phyloP scores from a whole-genome alignment of 1,140 invertebrate genomes.

The Euschistus heros region DNA sequence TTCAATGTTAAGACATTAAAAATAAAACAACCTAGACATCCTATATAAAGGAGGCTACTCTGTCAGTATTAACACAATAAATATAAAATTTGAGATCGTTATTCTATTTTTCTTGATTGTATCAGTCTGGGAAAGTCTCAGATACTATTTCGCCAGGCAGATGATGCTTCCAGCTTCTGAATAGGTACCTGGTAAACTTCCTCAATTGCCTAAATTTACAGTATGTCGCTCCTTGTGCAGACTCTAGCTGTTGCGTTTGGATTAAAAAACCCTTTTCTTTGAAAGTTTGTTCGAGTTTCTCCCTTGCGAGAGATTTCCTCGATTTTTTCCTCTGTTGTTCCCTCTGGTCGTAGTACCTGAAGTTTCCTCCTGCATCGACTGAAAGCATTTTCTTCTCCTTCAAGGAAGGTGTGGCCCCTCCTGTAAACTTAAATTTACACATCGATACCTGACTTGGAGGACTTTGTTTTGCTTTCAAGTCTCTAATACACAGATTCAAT shows the following conservation, averaged over 20 bases:
- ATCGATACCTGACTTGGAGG: conserved; percentile 49
- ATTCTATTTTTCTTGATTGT: not conserved
- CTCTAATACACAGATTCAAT: conserved; percentile 70
- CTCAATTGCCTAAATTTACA: conserved; percentile 84
- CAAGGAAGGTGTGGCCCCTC: conserved; percentile 70
- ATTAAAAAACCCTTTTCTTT: conserved; percentile 86
- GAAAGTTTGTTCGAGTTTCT: conserved; percentile 82
- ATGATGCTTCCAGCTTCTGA: conserved; percentile 87
- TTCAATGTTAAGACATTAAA: no score
- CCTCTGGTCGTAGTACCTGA: conserved; percentile 23
- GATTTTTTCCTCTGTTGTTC: conserved; percentile 46
- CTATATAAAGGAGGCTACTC: no score
- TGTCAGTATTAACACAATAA: not conserved
- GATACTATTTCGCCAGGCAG: conserved; percentile 60
- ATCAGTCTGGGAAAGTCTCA: conserved; percentile 21
- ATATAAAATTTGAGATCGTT: conserved; percentile 9
- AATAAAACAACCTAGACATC: no score
- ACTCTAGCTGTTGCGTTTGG: conserved; percentile 83
- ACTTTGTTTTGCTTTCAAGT: conserved; percentile 34
- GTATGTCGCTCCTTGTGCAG: conserved; percentile 82
- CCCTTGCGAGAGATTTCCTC: conserved; percentile 67
- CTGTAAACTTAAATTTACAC: conserved; percentile 87
- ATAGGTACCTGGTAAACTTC: conserved; percentile 84
- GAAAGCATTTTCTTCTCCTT: conserved; percentile 86
- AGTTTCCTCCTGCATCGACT: conserved; percentile 24